These are phyloP conservation scores for Dicentrarchus labrax DNA, from an alignment of 2,113 vertebrate genomes.

Conservation along the genomic window DNA sequence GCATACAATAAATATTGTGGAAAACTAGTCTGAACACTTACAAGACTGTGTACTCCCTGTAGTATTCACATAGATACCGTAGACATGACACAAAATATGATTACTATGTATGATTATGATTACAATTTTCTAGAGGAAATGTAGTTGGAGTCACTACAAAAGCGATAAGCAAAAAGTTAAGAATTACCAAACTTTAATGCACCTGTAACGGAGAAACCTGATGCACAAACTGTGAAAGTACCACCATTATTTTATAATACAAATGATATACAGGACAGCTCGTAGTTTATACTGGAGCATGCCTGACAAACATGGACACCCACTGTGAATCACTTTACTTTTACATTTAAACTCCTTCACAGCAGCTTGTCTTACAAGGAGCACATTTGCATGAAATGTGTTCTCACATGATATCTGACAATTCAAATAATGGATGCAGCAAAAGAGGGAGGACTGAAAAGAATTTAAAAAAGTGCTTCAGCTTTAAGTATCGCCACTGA, in stretches of 20 bases:
- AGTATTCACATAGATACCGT: neutral
- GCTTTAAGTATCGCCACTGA: neutral
- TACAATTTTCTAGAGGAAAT: neutral
- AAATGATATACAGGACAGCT: constrained; percentile 17
- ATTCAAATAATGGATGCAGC: constrained; percentile 32
- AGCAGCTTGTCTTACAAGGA: constrained; percentile 27
- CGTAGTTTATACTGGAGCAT: constrained; percentile 4
- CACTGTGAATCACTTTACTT: constrained; percentile 40
- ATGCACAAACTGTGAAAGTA: neutral
- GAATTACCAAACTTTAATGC: constrained; percentile 2
- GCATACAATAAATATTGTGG: neutral
- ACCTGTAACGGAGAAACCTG: neutral
- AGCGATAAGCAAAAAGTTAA: neutral
- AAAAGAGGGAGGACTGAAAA: neutral
- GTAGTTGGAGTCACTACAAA: neutral
- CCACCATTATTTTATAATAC: neutral
- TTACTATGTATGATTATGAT: neutral
- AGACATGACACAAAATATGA: neutral
- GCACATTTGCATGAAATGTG: constrained; percentile 22
- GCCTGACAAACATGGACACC: constrained; percentile 19
- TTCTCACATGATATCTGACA: constrained; percentile 36
- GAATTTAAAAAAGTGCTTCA: neutral
- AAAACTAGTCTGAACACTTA: neutral
- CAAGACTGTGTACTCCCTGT: neutral
- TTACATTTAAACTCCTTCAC: constrained; percentile 14